Evolutionary conservation across 2,113 vertebrate species (phyloP).

Genomic region (Sterrhoptilus dennistouni): DNA sequence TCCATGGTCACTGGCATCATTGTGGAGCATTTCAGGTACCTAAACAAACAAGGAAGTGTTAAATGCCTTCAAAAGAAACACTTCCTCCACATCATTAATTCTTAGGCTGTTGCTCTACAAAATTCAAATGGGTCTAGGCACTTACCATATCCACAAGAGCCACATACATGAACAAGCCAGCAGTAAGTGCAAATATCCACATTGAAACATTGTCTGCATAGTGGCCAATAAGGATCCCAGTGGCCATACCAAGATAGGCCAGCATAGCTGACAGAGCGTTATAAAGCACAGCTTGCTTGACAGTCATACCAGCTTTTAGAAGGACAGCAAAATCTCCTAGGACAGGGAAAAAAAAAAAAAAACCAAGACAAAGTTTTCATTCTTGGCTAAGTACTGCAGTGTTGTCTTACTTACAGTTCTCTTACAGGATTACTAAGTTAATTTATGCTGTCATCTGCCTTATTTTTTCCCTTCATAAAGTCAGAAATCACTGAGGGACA

Average conservation of each 20-base stretch:
- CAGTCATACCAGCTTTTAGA: conserved; percentile 95
- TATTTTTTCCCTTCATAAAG: neutral
- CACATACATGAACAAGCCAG: conserved; percentile 96
- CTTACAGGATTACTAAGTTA: neutral
- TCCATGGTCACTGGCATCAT: conserved; percentile 93
- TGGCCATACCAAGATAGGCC: conserved; percentile 91
- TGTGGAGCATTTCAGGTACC: conserved; percentile 98
- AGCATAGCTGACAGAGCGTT: conserved; percentile 93
- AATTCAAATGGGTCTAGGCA: neutral
- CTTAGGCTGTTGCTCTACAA: neutral
- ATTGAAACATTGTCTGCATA: conserved; percentile 93
- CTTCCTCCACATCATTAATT: neutral
- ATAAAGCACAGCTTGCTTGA: conserved; percentile 93
- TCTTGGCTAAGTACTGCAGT: neutral
- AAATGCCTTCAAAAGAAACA: neutral
- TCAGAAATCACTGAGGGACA: neutral
- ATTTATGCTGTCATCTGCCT: neutral
- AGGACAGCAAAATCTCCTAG: conserved; percentile 95
- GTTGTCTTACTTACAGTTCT: neutral
- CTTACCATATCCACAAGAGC: conserved; percentile 99
- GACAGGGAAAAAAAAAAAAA: neutral
- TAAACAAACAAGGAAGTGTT: conserved; percentile 44
- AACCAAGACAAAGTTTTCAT: neutral
- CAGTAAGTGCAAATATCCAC: conserved; percentile 97
- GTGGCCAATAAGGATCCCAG: conserved; percentile 93